Evolutionary conservation across 1,140 invertebrate genomes (phyloP).

Genomic region (Panulirus ornatus): DNA sequence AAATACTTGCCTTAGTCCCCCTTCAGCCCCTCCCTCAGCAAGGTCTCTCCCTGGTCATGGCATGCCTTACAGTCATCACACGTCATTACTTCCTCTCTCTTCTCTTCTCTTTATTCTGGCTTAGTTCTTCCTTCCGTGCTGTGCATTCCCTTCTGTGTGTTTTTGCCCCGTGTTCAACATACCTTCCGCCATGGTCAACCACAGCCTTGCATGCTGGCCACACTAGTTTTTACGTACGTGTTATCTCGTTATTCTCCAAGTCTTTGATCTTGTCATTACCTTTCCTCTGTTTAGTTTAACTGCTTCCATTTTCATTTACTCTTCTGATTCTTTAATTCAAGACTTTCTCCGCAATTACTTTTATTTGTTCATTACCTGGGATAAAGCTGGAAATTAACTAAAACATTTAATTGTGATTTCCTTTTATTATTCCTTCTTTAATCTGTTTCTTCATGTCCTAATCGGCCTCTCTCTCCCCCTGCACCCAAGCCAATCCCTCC

Average conservation of each 20-base stretch:
- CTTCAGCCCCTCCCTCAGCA: not conserved
- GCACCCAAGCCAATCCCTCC: not conserved
- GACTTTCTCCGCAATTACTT: slow-evolving; percentile 2
- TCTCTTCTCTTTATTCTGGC: not conserved
- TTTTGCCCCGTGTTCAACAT: not conserved
- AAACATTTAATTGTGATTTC: not conserved
- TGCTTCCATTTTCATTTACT: slow-evolving; percentile 33
- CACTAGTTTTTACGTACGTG: slow-evolving; percentile 45
- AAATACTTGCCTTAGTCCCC: slow-evolving; percentile 16
- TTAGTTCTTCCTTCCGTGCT: not conserved
- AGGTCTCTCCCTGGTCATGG: not conserved
- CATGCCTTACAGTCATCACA: not conserved
- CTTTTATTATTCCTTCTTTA: not conserved
- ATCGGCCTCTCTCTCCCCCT: not conserved
- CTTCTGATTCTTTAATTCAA: not conserved
- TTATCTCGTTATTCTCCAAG: slow-evolving; percentile 22
- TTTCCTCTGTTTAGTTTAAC: slow-evolving; percentile 6
- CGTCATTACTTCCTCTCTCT: not conserved
- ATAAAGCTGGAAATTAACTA: not conserved
- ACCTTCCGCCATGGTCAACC: not conserved
- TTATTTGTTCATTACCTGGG: slow-evolving; percentile 5
- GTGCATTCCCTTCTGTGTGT: not conserved
- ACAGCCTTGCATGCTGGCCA: slow-evolving; percentile 25
- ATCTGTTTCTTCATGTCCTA: slow-evolving; percentile 5
- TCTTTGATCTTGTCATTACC: not conserved